These are phyloP conservation scores for Euwallacea fornicatus DNA, from an alignment of 1,140 invertebrate genomes.

Conservation along the genomic window DNA sequence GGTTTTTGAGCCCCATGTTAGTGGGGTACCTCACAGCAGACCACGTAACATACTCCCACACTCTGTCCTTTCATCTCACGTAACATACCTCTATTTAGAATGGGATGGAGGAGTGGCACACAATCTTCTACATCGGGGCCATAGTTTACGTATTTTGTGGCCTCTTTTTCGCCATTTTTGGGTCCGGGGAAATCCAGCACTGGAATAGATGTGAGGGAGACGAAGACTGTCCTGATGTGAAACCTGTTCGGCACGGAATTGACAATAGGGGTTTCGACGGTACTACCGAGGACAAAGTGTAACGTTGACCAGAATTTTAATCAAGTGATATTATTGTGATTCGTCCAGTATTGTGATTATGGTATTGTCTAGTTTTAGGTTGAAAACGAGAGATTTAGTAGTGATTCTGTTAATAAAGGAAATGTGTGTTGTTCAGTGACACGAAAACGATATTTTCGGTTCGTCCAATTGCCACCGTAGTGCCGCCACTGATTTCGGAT, in stretches of 20 bases:
- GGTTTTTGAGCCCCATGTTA: constrained; percentile 71
- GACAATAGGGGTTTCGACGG: constrained; percentile 38
- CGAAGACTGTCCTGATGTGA: not conserved
- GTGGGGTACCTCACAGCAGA: constrained; percentile 68
- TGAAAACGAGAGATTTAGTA: no score
- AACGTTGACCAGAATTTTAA: not conserved
- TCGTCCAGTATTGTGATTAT: no score
- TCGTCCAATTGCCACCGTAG: no score
- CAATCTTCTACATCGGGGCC: constrained; percentile 63
- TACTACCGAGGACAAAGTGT: constrained; percentile 11
- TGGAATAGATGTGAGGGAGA: constrained; percentile 50
- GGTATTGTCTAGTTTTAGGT: no score
- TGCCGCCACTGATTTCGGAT: no score
- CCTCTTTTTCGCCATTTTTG: constrained; percentile 58
- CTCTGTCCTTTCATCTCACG: not conserved
- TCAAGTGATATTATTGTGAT: no score
- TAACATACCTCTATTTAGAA: constrained; percentile 52
- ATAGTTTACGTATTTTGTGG: constrained; percentile 58
- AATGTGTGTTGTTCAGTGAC: no score
- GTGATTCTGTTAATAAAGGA: no score
- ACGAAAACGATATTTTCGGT: no score
- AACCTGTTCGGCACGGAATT: constrained; percentile 19
- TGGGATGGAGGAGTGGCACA: constrained; percentile 62
- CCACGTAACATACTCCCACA: constrained; percentile 55
- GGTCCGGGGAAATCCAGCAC: constrained; percentile 54